These are phyloP conservation scores for Oostethus manadensis DNA, from an alignment of 2,113 vertebrate genomes.

Conservation along the genomic window DNA sequence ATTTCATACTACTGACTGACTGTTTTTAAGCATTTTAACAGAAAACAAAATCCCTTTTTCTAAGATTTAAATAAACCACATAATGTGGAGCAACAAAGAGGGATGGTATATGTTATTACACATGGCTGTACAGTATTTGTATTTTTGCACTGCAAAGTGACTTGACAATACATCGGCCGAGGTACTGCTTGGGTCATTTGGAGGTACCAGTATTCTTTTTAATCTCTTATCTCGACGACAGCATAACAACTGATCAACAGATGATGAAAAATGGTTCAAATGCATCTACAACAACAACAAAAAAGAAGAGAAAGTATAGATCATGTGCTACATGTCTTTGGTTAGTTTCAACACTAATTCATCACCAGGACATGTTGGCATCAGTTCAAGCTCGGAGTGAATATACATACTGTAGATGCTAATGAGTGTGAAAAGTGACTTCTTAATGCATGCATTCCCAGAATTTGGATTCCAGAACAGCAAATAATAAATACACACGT, in stretches of 20 bases:
- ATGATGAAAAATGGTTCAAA: conserved; percentile 52
- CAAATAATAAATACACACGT: conserved; percentile 19
- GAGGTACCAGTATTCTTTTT: conserved; percentile 78
- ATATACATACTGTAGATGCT: conserved; percentile 8
- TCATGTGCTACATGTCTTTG: conserved; percentile 86
- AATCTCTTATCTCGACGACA: conserved; percentile 70
- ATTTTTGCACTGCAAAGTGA: conserved; percentile 61
- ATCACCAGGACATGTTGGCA: conserved; percentile 56
- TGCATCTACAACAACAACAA: conserved; percentile 29
- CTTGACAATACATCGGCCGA: conserved; percentile 78
- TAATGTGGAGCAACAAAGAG: conserved; percentile 84
- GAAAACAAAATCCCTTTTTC: conserved; percentile 66
- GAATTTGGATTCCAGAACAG: neutral
- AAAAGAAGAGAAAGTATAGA: conserved; percentile 48
- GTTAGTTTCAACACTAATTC: conserved; percentile 75
- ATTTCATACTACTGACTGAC: conserved; percentile 82
- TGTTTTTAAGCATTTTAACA: conserved; percentile 50
- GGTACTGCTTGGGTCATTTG: conserved; percentile 79
- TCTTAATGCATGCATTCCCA: neutral
- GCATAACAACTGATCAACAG: conserved; percentile 61
- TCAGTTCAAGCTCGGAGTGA: conserved; percentile 14
- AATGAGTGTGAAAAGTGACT: conserved; percentile 8
- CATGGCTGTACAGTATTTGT: conserved; percentile 69
- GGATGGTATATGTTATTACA: conserved; percentile 62
- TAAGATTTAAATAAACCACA: conserved; percentile 79